Conservation (phyloP, 2,888 invertebrate species). For the Linnaemya tessellans region DNA sequence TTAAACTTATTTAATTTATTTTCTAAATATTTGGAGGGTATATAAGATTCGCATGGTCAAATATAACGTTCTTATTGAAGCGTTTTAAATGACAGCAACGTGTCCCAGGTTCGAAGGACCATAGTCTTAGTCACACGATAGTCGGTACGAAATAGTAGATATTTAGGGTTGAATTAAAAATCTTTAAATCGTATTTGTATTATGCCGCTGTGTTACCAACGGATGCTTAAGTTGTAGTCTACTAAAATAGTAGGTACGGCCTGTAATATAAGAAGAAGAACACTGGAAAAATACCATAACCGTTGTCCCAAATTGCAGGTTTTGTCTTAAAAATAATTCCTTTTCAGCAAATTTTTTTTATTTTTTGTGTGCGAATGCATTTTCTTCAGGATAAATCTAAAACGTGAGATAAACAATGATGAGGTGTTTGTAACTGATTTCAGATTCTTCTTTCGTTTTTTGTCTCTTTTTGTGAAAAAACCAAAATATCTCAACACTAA, state of each 20-base stretch:
- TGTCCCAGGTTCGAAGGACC: neutral
- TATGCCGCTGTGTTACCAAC: neutral
- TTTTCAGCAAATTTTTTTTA: conserved; percentile 1
- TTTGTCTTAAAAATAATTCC: conserved; percentile 37
- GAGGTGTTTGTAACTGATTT: conserved; percentile 67
- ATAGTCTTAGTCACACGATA: too few relatives aligned
- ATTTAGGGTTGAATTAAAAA: too few relatives aligned
- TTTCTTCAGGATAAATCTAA: conserved; percentile 53
- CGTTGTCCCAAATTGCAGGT: conserved; percentile 60
- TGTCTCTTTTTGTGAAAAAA: neutral
- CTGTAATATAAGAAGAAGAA: neutral
- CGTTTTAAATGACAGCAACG: neutral
- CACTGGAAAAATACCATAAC: conserved; percentile 1
- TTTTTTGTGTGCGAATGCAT: conserved; percentile 1
- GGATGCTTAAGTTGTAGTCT: neutral
- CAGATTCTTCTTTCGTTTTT: neutral
- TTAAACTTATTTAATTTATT: too few relatives aligned
- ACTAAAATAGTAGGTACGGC: neutral
- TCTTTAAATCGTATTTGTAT: neutral
- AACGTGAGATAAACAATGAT: conserved; percentile 69
- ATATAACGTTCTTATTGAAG: too few relatives aligned
- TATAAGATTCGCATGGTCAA: too few relatives aligned
- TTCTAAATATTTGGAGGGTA: too few relatives aligned
- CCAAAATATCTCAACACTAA: neutral
- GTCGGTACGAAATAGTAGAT: too few relatives aligned